Percentiles rank a stretch among this genome's conserved stretches.
Evolutionary conservation across 2,888 invertebrate genomes (phyloP).

Genomic region (Caenorhabditis parvicauda): DNA sequence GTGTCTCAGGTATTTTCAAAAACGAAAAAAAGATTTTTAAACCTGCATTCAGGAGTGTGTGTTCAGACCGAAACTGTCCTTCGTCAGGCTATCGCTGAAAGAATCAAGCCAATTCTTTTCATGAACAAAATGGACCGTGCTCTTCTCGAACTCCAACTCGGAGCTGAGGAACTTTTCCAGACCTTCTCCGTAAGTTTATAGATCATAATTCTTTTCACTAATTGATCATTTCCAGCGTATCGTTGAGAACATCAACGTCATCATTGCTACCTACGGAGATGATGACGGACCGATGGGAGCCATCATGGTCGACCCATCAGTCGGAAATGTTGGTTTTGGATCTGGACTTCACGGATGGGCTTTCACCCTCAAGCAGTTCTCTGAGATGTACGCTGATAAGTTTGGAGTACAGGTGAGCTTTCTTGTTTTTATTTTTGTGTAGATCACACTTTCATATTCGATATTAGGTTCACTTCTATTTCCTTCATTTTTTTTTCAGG

Average conservation of each 20-base stretch:
- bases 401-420: slow-evolving; percentile 79
- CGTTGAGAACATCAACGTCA: slow-evolving; percentile 98
- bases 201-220: background rate
- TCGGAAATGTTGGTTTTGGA: slow-evolving; percentile 98
- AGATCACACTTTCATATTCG: background rate
- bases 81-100: slow-evolving; percentile 98
- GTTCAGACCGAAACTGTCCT: slow-evolving; percentile 99
- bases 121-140: slow-evolving; percentile 99
- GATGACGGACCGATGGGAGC: slow-evolving; percentile 98
- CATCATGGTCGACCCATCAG: slow-evolving; percentile 93
- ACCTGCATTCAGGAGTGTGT: slow-evolving; percentile 81
- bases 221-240: slow-evolving; percentile 73
- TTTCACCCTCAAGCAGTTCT: slow-evolving; percentile 97
- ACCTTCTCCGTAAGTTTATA: slow-evolving; percentile 71
- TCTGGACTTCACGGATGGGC: slow-evolving; percentile 99
- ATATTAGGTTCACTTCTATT: background rate
- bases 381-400: slow-evolving; percentile 97
- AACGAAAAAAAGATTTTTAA: background rate
- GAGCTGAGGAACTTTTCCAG: slow-evolving; percentile 93
- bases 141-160: slow-evolving; percentile 90
- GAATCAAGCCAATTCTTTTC: slow-evolving; percentile 99
- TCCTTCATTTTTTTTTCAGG: slow-evolving; percentile 66
- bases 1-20: slow-evolving; percentile 81
- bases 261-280: slow-evolving; percentile 97
- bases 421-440: slow-evolving; percentile 7